Evolutionary conservation across 2,888 invertebrate species (phyloP), one percentile per base, ranked within the genome.

Genomic region (Tuta absoluta): DNA sequence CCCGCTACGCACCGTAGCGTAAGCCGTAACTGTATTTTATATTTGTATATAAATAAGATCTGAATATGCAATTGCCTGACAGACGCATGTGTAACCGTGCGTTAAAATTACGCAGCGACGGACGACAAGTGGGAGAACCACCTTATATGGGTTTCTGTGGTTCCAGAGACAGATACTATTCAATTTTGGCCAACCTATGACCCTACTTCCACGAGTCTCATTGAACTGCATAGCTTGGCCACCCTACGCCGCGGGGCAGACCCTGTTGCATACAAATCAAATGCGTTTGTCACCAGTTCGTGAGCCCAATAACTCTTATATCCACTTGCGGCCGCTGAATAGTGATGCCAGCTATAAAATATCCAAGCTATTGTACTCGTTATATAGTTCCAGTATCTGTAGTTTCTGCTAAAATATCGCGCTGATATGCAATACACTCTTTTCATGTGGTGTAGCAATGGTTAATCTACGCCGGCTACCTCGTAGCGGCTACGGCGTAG

Each of bases 281-380:
- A 70, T 72, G 71, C 69, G 67, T 70, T 70, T 70, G 71, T 69
- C 69, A 69, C 65, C 64, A 63, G 67, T 67, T 66, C 68, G 68
- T 66, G 69, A 28, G 33, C 51, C 66, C 71, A 68, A 72, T 70
- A 70, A 69, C 66, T 69, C 68, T 63, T 62, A 49, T 64, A 69
- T 65, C 69, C 66, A 65, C 63, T 64, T 28, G 53, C 53, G 21
- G 0, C n/a, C 24, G 24, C 3, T n/a, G 53, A 53, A 53, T 53
- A 56, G 56, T 33, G 17, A 33, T n/a, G 14, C n/a, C n/a, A n/a
- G 14, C 56, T 17, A 17, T 24, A 33, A 14, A 10, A 23, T 23
- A 14, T 14, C 48, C 17, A 19, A 8, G 17, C n/a, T n/a, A n/a
- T n/a, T n/a, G n/a, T n/a, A 48, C 7, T 21, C 24, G 23, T 24